A percentile compares a stretch with the other conserved stretches of the same genome.
phyloP scores from a whole-genome alignment of 2,888 invertebrate species.

The Clivina fossor region DNA sequence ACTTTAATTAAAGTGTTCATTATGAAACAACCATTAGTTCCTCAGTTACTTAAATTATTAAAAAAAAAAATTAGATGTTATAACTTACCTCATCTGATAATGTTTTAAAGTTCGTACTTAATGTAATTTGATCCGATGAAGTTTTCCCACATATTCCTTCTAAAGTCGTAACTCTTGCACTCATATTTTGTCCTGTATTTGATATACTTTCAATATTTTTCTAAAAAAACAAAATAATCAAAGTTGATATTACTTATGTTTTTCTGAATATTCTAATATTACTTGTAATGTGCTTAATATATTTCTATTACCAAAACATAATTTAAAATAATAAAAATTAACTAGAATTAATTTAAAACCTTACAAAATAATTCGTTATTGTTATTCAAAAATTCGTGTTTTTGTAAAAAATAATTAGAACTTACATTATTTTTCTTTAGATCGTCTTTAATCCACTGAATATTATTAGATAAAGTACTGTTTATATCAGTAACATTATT shows the following conservation, averaged over 20 bases:
- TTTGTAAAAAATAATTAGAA: background rate
- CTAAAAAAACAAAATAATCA: constrained; percentile 43
- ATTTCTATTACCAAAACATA: too few relatives aligned
- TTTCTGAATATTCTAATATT: background rate
- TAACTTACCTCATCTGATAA: constrained; percentile 45
- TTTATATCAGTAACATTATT: constrained; percentile 52
- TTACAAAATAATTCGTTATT: constrained; percentile 11
- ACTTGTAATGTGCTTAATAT: too few relatives aligned
- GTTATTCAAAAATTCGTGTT: background rate
- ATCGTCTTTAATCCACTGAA: constrained; percentile 53
- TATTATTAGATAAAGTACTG: constrained; percentile 50
- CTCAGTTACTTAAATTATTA: background rate
- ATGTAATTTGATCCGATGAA: constrained; percentile 39
- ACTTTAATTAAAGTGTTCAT: too few relatives aligned
- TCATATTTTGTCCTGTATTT: constrained; percentile 51
- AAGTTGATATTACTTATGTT: background rate
- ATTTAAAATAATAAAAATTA: too few relatives aligned
- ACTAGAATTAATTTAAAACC: too few relatives aligned
- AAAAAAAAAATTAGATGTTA: background rate
- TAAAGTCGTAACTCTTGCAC: constrained; percentile 51
- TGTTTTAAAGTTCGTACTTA: constrained; percentile 44
- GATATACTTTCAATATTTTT: constrained; percentile 49
- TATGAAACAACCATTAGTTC: too few relatives aligned
- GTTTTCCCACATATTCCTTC: constrained; percentile 48
- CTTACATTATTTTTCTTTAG: constrained; percentile 36